Conservation (phyloP, 2,888 invertebrate genomes). For the Pterostichus madidus region DNA sequence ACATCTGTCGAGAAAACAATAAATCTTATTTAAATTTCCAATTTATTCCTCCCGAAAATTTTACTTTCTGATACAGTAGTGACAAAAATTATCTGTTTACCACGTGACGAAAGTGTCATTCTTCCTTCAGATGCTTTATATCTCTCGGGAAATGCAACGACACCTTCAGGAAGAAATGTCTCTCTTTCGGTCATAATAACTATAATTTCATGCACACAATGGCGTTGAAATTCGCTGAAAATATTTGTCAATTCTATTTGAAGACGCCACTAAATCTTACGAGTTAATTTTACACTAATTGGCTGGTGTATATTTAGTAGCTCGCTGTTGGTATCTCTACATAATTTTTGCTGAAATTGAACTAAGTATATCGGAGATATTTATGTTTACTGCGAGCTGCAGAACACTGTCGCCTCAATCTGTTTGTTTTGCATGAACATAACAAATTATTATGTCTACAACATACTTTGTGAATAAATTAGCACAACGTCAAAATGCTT, state of each 20-base stretch:
- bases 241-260: background rate
- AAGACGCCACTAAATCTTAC: background rate
- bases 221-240: no score
- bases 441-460: constrained; percentile 36
- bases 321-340: background rate
- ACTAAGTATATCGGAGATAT: background rate
- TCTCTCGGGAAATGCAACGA: no score
- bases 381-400: background rate
- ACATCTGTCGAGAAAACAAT: no score
- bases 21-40: no score
- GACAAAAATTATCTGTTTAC: no score
- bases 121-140: no score
- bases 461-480: constrained; percentile 16
- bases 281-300: background rate
- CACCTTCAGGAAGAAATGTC: no score
- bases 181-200: no score
- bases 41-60: no score
- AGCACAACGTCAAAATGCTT: background rate
- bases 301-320: background rate
- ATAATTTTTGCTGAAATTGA: background rate
- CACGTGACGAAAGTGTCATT: no score
- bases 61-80: no score
- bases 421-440: constrained; percentile 36
- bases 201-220: no score
- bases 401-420: constrained; percentile 12